Conservation (phyloP, 2,113 vertebrate species). For the Harpagus bidentatus region DNA sequence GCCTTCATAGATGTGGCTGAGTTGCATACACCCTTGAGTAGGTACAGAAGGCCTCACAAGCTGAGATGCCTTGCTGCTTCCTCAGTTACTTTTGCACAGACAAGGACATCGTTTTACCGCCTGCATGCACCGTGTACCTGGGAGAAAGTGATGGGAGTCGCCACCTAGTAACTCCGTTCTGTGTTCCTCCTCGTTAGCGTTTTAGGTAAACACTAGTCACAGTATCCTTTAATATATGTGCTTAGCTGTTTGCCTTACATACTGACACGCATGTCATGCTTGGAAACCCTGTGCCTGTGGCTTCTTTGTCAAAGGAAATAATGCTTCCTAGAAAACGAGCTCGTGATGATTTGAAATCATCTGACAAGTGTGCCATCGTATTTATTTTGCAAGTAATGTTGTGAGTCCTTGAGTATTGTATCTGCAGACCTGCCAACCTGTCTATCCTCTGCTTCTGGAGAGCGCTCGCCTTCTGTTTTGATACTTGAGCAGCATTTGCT, state of each 20-base stretch:
- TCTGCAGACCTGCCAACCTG: not conserved
- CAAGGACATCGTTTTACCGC: rapidly evolving
- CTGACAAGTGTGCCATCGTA: rapidly evolving
- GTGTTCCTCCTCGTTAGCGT: not conserved
- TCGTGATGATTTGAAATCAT: not conserved
- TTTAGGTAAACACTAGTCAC: not conserved
- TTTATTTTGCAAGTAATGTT: not conserved
- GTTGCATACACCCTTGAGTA: not conserved
- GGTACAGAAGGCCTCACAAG: not conserved
- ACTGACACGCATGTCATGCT: not conserved
- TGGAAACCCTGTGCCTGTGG: not conserved
- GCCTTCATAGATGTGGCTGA: not conserved
- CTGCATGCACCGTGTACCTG: not conserved
- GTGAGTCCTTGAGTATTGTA: not conserved
- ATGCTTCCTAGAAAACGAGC: not conserved
- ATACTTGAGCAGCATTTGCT: not conserved
- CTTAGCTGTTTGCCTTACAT: not conserved
- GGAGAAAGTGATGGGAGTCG: not conserved
- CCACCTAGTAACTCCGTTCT: not conserved
- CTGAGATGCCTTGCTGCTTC: not conserved
- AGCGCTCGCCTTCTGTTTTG: not conserved
- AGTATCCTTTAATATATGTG: not conserved
- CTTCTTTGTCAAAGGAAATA: not conserved
- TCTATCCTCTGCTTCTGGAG: not conserved
- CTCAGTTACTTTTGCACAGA: not conserved